Percentiles rank a stretch among this genome's conserved stretches.
phyloP scores from a whole-genome alignment of 2,888 invertebrate species.

The Catocala sponsa region DNA sequence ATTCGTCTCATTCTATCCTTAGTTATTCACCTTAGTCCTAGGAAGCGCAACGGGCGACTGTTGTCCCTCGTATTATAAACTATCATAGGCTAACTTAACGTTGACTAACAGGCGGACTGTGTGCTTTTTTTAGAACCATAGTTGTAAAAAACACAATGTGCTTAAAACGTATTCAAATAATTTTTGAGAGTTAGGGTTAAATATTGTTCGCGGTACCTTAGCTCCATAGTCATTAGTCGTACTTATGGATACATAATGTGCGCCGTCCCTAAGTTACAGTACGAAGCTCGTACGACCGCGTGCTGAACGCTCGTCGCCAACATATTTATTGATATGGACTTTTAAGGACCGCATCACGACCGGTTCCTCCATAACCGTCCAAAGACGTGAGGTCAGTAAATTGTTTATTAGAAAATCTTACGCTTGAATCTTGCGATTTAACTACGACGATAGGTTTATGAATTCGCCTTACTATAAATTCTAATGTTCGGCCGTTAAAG shows the following conservation, averaged over 20 bases:
- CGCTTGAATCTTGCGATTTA: constrained; percentile 32
- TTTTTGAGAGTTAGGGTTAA: too few species aligned
- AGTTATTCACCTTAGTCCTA: too few species aligned
- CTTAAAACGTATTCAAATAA: too few species aligned
- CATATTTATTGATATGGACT: constrained; percentile 57
- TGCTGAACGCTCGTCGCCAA: constrained; percentile 39
- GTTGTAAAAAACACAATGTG: too few species aligned
- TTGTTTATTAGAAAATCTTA: constrained; percentile 40
- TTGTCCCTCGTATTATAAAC: too few species aligned
- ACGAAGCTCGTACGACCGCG: constrained; percentile 19
- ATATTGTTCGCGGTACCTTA: too few species aligned
- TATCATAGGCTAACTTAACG: too few species aligned
- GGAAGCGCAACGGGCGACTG: too few species aligned
- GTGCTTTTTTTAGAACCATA: too few species aligned
- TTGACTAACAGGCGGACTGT: too few species aligned
- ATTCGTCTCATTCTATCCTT: too few species aligned
- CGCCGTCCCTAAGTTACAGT: background rate
- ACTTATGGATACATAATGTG: constrained; percentile 1
- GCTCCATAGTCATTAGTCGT: too few species aligned
- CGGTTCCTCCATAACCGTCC: constrained; percentile 44
- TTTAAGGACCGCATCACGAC: constrained; percentile 48
- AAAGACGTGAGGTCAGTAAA: constrained; percentile 37
- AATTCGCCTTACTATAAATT: constrained; percentile 12
- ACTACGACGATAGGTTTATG: constrained; percentile 26
- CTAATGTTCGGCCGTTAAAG: constrained; percentile 12